A percentile compares a stretch with the other conserved stretches of the same genome.
Evolutionary conservation across 2,888 invertebrate genomes (phyloP).

Genomic region (Tyria jacobaeae): DNA sequence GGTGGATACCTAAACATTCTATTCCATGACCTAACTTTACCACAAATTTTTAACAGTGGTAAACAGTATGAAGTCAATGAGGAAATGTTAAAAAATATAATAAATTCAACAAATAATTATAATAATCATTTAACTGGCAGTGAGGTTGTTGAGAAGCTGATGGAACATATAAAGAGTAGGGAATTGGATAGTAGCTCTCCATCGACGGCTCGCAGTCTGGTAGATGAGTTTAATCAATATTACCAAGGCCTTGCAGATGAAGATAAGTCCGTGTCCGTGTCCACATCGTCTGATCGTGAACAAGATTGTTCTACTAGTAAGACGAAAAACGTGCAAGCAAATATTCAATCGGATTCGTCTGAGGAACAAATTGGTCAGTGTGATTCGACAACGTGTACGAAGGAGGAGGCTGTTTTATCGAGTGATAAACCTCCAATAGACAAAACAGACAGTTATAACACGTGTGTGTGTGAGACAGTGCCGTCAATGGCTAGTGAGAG

Average conservation of each 20-base stretch:
- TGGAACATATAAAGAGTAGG: conserved; percentile 68
- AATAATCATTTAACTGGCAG: conserved; percentile 54
- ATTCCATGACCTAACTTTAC: conserved; percentile 72
- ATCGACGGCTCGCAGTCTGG: conserved; percentile 78
- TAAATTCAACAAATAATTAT: conserved; percentile 65
- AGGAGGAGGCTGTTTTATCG: conserved; percentile 4
- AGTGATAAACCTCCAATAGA: conserved; percentile 18
- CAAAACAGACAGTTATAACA: conserved; percentile 3
- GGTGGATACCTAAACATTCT: conserved; percentile 79
- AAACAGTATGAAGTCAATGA: conserved; percentile 82
- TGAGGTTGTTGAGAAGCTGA: conserved; percentile 65
- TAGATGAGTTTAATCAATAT: conserved; percentile 79
- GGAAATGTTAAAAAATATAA: conserved; percentile 74
- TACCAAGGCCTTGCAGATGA: conserved; percentile 68
- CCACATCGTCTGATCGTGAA: conserved; percentile 43
- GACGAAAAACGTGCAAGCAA: conserved; percentile 13
- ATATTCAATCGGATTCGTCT: not conserved
- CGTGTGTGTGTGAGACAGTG: conserved; percentile 28
- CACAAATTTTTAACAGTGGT: conserved; percentile 76
- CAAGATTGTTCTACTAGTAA: conserved; percentile 23
- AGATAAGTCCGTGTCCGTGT: conserved; percentile 45
- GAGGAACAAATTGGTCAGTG: conserved; percentile 6
- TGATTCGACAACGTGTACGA: conserved; percentile 4
- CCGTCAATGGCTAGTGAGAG: conserved; percentile 12
- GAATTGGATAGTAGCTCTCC: conserved; percentile 70